Evolutionary conservation across 1,140 invertebrate species (phyloP), one percentile per base, ranked within the genome.

Genomic region (Neodiprion lecontei): DNA sequence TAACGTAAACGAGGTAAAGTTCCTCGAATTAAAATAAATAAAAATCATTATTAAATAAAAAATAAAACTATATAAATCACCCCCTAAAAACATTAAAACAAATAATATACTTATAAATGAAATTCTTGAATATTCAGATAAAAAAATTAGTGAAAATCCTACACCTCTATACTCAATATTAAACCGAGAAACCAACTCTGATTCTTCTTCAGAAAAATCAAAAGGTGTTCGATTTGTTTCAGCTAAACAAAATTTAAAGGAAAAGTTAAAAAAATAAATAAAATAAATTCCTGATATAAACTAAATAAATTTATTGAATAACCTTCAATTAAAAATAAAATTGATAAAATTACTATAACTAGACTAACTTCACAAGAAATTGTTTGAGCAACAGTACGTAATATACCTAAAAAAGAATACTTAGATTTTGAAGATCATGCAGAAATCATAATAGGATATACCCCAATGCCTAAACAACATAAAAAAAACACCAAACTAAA

Each of bases 111-210:
- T 17, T 17, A 17, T 17, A 17, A 87, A 92, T 86, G 93, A 87
- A 90, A 94, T 92, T 84, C 86, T 92, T 65, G 84, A 82, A 90
- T 94, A 94, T 81, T 94, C 92, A 53, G 89, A 87, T 85, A 94
- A 89, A 92, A 94, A 94, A 90, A 94, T 90, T 86, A 94, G 89
- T 77, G 91, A 90, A 93, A 94, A 94, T n/a, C 85, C 86, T 0
- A 89, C 88, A 83, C 90, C 90, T 88, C 89, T 89, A 90, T 93
- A 94, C 79, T 94, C 93, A 83, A 91, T 87, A 91, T 94, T 94
- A 93, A 93, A 95, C 9, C 93, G 93, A 48, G 92, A 95, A 80
- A 94, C 92, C 89, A 94, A 90, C 84, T 95, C 93, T 68, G 91
- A 93, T 83, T 95, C 92, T 0, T 92, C 91, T 81, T 94, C 93